phyloP scores from a whole-genome alignment of 2,888 invertebrate genomes.

The Limnephilus rhombicus region DNA sequence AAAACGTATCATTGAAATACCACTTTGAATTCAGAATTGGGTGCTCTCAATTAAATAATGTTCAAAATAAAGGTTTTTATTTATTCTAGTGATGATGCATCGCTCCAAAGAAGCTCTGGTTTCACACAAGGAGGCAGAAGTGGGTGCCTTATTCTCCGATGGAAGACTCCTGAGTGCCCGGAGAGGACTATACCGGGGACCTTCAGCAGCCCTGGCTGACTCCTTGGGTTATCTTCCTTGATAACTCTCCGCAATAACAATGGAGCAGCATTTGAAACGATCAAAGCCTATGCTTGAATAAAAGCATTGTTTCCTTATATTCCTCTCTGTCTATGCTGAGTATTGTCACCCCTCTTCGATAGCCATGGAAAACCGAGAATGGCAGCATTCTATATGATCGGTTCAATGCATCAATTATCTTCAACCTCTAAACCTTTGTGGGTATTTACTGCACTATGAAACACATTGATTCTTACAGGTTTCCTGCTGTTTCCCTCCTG shows the following conservation, averaged over 20 bases:
- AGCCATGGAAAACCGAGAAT: no score
- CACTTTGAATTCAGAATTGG: background rate
- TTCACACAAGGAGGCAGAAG: constrained; percentile 86
- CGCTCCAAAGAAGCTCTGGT: constrained; percentile 61
- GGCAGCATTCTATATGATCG: no score
- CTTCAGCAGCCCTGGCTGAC: constrained; percentile 72
- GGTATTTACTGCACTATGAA: no score
- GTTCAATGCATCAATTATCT: no score
- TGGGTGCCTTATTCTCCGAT: constrained; percentile 91
- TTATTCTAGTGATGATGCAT: constrained; percentile 58
- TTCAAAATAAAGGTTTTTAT: background rate
- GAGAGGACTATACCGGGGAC: constrained; percentile 63
- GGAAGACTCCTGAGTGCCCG: constrained; percentile 75
- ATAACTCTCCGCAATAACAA: constrained; percentile 49
- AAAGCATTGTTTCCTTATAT: background rate
- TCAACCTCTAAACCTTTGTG: no score
- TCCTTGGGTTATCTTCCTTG: constrained; percentile 75
- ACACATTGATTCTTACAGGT: no score
- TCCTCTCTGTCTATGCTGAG: background rate
- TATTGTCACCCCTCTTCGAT: no score
- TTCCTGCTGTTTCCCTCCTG: no score
- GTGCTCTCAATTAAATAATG: no score
- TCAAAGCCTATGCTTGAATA: background rate
- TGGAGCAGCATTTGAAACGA: background rate
- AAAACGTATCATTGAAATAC: background rate